A percentile compares a stretch with the other conserved stretches of the same genome.
These are phyloP conservation scores for Sterna hirundo DNA, from an alignment of 2,113 vertebrate species.

Conservation along the genomic window DNA sequence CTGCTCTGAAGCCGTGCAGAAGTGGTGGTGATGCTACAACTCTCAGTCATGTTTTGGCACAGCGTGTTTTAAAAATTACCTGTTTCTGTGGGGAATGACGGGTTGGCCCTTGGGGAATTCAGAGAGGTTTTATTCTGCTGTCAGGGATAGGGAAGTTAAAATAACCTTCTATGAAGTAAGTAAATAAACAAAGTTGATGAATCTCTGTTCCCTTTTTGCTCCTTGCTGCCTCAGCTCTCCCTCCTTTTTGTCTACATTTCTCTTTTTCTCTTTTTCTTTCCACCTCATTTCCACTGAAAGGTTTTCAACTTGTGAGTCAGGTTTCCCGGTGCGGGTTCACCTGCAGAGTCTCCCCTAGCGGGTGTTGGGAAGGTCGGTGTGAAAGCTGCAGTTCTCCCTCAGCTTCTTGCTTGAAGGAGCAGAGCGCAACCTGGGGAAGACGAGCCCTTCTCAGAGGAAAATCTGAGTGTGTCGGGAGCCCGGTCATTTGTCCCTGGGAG, in stretches of 20 bases:
- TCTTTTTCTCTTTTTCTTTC: background rate
- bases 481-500: background rate
- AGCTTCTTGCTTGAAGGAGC: background rate
- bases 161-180: background rate
- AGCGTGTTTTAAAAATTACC: background rate
- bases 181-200: background rate
- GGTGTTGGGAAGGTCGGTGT: background rate
- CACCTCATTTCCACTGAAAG: background rate
- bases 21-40: background rate
- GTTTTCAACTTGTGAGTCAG: background rate
- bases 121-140: background rate
- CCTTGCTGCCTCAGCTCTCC: background rate
- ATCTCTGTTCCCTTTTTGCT: background rate
- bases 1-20: background rate
- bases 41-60: background rate
- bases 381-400: background rate
- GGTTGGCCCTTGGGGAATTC: background rate
- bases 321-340: background rate
- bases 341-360: background rate
- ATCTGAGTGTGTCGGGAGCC: background rate
- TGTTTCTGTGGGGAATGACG: background rate
- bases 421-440: background rate
- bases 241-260: background rate
- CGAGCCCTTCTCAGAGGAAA: background rate
- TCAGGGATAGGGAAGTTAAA: background rate